phyloP scores from a whole-genome alignment of 1,140 invertebrate genomes.

The Ridgeia piscesae region DNA sequence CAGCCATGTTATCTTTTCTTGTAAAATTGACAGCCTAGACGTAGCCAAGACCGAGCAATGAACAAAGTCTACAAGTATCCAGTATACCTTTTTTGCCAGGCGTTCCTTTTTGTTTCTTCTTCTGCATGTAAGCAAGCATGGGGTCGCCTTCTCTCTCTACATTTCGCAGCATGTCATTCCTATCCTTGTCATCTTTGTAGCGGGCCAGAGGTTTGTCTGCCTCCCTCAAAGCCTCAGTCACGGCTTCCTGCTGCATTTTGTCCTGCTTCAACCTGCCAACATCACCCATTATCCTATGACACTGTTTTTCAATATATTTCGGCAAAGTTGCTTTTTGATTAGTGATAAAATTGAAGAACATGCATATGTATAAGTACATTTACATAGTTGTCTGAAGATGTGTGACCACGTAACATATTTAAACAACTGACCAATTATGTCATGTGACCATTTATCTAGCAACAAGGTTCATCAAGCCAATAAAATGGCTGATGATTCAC shows the following conservation, averaged over 20 bases:
- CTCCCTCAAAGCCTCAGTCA: constrained; percentile 74
- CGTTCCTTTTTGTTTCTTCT: constrained; percentile 61
- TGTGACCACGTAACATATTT: background rate
- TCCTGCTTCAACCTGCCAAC: constrained; percentile 69
- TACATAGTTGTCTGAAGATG: background rate
- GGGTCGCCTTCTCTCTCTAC: constrained; percentile 85
- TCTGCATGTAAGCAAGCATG: constrained; percentile 84
- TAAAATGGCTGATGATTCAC: too few species aligned
- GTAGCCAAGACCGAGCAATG: too few species aligned
- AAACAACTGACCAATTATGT: too few species aligned
- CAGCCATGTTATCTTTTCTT: too few species aligned
- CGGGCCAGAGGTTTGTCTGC: constrained; percentile 87
- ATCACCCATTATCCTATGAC: background rate
- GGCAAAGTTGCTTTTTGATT: too few species aligned
- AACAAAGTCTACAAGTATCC: too few species aligned
- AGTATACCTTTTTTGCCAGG: constrained; percentile 5
- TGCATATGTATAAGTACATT: too few species aligned
- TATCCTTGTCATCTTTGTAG: constrained; percentile 83
- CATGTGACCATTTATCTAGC: too few species aligned
- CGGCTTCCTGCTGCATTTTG: constrained; percentile 67
- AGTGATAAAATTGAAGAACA: too few species aligned
- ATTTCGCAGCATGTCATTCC: constrained; percentile 75
- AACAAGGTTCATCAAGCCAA: too few species aligned
- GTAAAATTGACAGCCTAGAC: too few species aligned
- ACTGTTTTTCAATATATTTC: too few species aligned